Evolutionary conservation across 2,797 vertebrate genomes (phyloP), one percentile per base, ranked within the genome.

Genomic region (Gila robusta): DNA sequence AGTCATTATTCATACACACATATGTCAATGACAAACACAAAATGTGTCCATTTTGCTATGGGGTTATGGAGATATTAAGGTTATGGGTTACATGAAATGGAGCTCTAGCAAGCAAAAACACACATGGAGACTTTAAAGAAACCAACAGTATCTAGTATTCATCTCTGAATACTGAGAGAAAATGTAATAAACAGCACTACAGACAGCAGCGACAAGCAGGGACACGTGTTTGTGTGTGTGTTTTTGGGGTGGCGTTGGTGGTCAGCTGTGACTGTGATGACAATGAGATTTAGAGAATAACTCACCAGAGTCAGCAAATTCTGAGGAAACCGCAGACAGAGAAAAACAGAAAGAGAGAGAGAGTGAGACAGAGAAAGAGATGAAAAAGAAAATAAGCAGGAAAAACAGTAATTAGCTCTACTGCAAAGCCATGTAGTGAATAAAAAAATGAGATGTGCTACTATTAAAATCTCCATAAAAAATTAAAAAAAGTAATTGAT

Each of bases 281-380:
- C 78, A 56, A 81, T 7, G 69, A 87, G 83, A 84, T 87, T 87
- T 86, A 89, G 79, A 90, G 82, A 91, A 89, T 92, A 94, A 96
- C 95, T 96, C 95, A 96, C 96, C 96, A 92, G 96, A 96, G 93
- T 96, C 96, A 93, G 95, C 96, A 93, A 96, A 96, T 96, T 96
- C 96, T 96, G 96, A 96, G 87, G 93, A 92, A 89, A 90, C 74
- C 93, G 91, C 90, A 91, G 89, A 94, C 91, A 93, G 83, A 94
- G 39, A 86, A n/a, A 87, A 37, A 84, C 47, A 59, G 81, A 70
- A 28, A 84, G 73, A 93, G 88, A 92, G 17, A 88, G 89, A 91
- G 89, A 84, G 26, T 94, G 76, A 88, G 84, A 66, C 5, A 23
- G 78, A 89, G 91, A 91, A 84, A 89, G 67, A 92, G 79, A 92